A percentile compares a stretch with the other conserved stretches of the same genome.
Conservation (phyloP, 2,888 invertebrate species). For the Drosophila paucipuncta region DNA sequence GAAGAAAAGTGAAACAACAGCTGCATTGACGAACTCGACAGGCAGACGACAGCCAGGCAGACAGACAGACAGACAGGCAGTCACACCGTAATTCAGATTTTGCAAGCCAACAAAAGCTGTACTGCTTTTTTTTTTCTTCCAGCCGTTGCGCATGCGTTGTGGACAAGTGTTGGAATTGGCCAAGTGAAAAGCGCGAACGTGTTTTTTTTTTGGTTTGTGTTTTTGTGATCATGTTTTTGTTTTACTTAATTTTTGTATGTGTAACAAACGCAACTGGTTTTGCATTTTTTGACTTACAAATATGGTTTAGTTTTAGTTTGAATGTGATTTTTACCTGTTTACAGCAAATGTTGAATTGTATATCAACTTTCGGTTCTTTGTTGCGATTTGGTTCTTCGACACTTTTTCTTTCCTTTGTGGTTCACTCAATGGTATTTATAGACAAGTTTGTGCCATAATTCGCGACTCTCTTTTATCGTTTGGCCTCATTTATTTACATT, state of each 20-base stretch:
- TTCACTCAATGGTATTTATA: constrained; percentile 59
- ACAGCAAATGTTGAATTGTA: constrained; percentile 16
- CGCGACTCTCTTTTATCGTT: constrained; percentile 56
- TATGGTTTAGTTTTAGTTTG: constrained; percentile 16
- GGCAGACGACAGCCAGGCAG: neutral
- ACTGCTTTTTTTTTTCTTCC: constrained; percentile 15
- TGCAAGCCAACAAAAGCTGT: constrained; percentile 38
- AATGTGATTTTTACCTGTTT: constrained; percentile 44
- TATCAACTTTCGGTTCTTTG: constrained; percentile 18
- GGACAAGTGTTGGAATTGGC: constrained; percentile 28
- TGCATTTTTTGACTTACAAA: constrained; percentile 25
- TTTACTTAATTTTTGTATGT: constrained; percentile 41
- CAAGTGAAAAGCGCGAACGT: constrained; percentile 78
- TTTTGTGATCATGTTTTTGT: constrained; percentile 7
- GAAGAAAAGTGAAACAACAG: constrained; percentile 70
- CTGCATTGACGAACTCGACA: constrained; percentile 32
- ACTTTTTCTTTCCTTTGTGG: constrained; percentile 69
- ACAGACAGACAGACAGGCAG: neutral
- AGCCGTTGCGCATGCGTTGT: constrained; percentile 66
- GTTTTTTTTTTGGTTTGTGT: constrained; percentile 52
- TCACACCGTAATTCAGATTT: constrained; percentile 43
- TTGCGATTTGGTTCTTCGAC: constrained; percentile 31
- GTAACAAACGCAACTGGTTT: constrained; percentile 72
- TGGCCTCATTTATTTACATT: constrained; percentile 72
- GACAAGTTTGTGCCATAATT: constrained; percentile 66